phyloP scores from a whole-genome alignment of 2,888 invertebrate species.

The Ichneumoninae sp. region DNA sequence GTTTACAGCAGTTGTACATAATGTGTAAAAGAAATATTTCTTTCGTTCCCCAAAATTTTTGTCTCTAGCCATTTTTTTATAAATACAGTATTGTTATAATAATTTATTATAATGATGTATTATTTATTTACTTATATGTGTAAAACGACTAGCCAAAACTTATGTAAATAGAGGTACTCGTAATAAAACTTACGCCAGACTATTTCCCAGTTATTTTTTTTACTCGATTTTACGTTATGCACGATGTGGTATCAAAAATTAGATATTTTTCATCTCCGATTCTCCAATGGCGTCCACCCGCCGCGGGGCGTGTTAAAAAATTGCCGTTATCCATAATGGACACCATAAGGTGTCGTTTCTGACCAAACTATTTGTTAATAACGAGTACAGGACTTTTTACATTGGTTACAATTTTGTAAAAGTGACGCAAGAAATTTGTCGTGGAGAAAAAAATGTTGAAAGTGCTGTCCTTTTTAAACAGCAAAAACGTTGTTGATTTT shows the following conservation, averaged over 20 bases:
- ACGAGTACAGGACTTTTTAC: no score
- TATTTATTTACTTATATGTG: slow-evolving; percentile 74
- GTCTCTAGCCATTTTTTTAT: slow-evolving; percentile 70
- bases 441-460: no score
- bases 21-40: slow-evolving; percentile 78
- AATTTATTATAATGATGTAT: slow-evolving; percentile 77
- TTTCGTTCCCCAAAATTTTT: slow-evolving; percentile 68
- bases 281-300: no score
- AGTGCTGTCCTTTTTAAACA: no score
- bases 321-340: no score
- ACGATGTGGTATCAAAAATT: neutral
- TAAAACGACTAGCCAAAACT: slow-evolving; percentile 79
- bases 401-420: no score
- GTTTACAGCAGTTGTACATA: slow-evolving; percentile 79
- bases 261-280: neutral
- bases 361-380: no score
- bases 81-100: slow-evolving; percentile 77
- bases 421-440: no score
- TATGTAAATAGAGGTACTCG: slow-evolving; percentile 82
- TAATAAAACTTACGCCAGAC: slow-evolving; percentile 73
- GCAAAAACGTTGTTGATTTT: no score
- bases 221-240: slow-evolving; percentile 1
- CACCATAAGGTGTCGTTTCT: no score
- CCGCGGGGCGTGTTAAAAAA: no score
- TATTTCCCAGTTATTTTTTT: slow-evolving; percentile 54